phyloP scores from a whole-genome alignment of 2,888 invertebrate genomes.

The Laspeyria flexula region DNA sequence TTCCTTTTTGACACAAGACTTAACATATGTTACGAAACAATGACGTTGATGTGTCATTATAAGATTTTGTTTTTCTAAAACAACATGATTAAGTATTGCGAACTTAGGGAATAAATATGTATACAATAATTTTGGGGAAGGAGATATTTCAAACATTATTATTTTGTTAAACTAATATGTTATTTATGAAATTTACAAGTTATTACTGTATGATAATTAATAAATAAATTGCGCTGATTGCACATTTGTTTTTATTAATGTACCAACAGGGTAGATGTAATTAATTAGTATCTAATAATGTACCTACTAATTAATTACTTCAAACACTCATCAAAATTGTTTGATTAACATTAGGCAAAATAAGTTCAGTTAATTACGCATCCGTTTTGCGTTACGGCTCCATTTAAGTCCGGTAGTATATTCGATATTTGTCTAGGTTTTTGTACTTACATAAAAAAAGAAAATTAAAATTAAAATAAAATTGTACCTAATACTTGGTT shows the following conservation, averaged over 20 bases:
- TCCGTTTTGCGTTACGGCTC: too few species aligned
- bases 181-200: conserved; percentile 47
- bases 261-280: too few species aligned
- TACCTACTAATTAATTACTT: too few species aligned
- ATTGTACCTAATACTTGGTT: too few species aligned
- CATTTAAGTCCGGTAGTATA: too few species aligned
- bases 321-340: too few species aligned
- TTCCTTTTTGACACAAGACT: conserved; percentile 37
- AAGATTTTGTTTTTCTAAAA: conserved; percentile 26
- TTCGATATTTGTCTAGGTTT: too few species aligned
- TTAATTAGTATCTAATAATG: too few species aligned
- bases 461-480: too few species aligned
- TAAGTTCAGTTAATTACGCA: too few species aligned
- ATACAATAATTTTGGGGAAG: conserved; percentile 28
- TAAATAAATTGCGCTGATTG: conserved; percentile 52
- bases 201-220: conserved; percentile 28
- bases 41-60: conserved; percentile 20
- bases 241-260: conserved; percentile 3
- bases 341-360: too few species aligned
- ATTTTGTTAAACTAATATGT: conserved; percentile 29
- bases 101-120: conserved; percentile 17
- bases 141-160: conserved; percentile 39
- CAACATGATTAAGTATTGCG: conserved; percentile 34
- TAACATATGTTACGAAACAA: conserved; percentile 23
- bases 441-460: too few species aligned